phyloP scores from a whole-genome alignment of 2,113 vertebrate genomes.

The Sigmodon hispidus region DNA sequence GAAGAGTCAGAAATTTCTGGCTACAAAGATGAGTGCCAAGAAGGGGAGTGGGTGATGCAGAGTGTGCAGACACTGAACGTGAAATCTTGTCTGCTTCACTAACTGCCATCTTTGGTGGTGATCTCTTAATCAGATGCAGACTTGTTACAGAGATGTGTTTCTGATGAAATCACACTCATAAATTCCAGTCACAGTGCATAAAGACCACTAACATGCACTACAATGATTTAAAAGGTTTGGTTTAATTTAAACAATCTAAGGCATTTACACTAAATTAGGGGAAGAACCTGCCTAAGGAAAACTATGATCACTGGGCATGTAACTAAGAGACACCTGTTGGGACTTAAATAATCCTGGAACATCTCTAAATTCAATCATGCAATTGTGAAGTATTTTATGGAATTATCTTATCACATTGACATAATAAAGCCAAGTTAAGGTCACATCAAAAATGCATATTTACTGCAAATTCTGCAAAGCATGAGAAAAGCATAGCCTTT shows the following conservation, averaged over 20 bases:
- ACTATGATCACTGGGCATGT: conserved; percentile 41
- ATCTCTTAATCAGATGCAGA: not conserved
- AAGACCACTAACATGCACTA: conserved; percentile 25
- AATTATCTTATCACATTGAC: conserved; percentile 71
- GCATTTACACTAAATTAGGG: conserved; percentile 63
- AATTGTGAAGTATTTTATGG: conserved; percentile 72
- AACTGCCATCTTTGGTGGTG: not conserved
- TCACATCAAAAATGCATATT: conserved; percentile 45
- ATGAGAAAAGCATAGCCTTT: conserved; percentile 67
- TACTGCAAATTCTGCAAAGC: conserved; percentile 73
- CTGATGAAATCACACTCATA: not conserved
- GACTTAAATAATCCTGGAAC: conserved; percentile 52
- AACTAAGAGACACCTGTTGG: conserved; percentile 66
- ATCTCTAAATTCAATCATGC: conserved; percentile 45
- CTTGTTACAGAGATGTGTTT: not conserved
- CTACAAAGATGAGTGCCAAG: too few species aligned
- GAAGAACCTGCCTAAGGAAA: conserved; percentile 67
- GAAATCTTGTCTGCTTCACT: not conserved
- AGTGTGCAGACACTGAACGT: too few species aligned
- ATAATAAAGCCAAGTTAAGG: conserved; percentile 68
- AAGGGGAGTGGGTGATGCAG: not conserved
- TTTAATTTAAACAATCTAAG: conserved; percentile 55
- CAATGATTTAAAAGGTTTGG: conserved; percentile 52
- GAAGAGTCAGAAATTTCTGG: too few species aligned
- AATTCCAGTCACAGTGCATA: not conserved